Evolutionary conservation across 2,797 vertebrate genomes (phyloP).

Genomic region (Steatocranus sp.): DNA sequence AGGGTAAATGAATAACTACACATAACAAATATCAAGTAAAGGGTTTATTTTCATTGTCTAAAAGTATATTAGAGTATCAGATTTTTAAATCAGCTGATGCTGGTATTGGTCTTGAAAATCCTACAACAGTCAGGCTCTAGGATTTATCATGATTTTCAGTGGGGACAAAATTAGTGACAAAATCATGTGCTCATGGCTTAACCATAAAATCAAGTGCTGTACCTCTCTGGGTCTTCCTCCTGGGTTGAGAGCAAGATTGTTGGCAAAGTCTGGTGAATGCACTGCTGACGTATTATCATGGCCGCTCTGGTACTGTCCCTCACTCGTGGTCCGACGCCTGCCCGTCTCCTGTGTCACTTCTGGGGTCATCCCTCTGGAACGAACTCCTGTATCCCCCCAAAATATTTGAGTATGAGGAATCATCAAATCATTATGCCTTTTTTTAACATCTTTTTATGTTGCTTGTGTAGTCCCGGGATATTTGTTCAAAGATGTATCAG

Average conservation of each 20-base stretch:
- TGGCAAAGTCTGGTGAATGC: constrained; percentile 83
- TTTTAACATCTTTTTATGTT: not conserved
- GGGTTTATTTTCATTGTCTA: not conserved
- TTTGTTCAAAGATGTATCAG: not conserved
- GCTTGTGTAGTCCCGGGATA: not conserved
- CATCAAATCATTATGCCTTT: not conserved
- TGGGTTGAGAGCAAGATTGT: constrained; percentile 86
- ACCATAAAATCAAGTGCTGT: not conserved
- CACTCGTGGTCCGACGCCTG: constrained; percentile 84
- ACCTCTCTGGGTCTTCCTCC: constrained; percentile 92
- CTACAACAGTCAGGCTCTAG: not conserved
- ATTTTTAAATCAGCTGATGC: not conserved
- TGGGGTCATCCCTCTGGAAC: constrained; percentile 81
- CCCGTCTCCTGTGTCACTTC: constrained; percentile 72
- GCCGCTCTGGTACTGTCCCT: constrained; percentile 89
- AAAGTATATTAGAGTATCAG: not conserved
- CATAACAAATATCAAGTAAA: not conserved
- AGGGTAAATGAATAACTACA: not conserved
- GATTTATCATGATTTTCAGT: not conserved
- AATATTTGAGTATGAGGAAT: not conserved
- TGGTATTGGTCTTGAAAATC: not conserved
- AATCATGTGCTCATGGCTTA: not conserved
- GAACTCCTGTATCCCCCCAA: constrained; percentile 77
- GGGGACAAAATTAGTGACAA: not conserved
- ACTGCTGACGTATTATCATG: constrained; percentile 71